Conservation (phyloP, 2,797 vertebrate species). For the Sebastes cheni region DNA sequence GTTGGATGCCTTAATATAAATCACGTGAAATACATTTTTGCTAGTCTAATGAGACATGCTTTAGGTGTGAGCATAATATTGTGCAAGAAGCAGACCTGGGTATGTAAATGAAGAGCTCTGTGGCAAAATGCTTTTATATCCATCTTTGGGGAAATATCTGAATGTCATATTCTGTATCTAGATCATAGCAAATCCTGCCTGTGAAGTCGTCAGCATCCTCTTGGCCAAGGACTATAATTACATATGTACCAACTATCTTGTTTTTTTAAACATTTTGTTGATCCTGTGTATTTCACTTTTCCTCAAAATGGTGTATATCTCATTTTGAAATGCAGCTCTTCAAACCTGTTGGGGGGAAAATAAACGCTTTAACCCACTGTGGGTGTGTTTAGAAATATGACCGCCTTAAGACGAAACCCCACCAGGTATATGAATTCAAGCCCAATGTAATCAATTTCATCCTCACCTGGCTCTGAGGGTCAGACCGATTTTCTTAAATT, state of each 20-base stretch:
- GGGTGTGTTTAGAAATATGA: constrained; percentile 42
- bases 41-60: constrained; percentile 64
- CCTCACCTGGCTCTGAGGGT: constrained; percentile 28
- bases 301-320: constrained; percentile 29
- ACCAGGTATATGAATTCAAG: constrained; percentile 31
- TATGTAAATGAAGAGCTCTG: constrained; percentile 53
- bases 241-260: constrained; percentile 22
- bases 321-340: constrained; percentile 65
- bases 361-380: constrained; percentile 28
- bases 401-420: constrained; percentile 63
- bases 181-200: constrained; percentile 37
- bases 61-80: constrained; percentile 71
- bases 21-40: constrained; percentile 63
- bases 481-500: constrained; percentile 15
- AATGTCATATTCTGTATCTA: constrained; percentile 36
- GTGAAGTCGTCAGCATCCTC: constrained; percentile 40
- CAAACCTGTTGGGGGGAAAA: background rate
- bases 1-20: constrained; percentile 80
- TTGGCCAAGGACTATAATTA: constrained; percentile 56
- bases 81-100: constrained; percentile 57
- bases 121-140: constrained; percentile 68
- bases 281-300: constrained; percentile 50
- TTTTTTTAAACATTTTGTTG: constrained; percentile 26
- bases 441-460: constrained; percentile 45
- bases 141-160: constrained; percentile 11